A percentile compares a stretch with the other conserved stretches of the same genome.
Evolutionary conservation across 2,797 vertebrate genomes (phyloP).

Genomic region (Myotis vivesi): DNA sequence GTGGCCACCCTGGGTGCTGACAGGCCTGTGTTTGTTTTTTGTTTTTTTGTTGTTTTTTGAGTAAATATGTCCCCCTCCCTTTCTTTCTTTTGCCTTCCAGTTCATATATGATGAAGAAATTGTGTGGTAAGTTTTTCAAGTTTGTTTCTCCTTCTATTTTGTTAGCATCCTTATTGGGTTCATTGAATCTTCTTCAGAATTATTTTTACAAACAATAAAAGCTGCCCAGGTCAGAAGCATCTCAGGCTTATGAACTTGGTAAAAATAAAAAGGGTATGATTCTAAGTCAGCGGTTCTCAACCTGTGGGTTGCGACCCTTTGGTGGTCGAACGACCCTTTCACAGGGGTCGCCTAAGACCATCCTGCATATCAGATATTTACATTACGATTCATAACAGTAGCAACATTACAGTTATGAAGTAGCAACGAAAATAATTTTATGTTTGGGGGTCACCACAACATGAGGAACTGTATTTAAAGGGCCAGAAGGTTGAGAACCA

Average conservation of each 20-base stretch:
- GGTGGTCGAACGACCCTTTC: too few species aligned
- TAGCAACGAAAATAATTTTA: too few species aligned
- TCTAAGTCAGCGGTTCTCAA: background rate
- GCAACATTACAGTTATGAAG: too few species aligned
- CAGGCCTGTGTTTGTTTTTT: background rate
- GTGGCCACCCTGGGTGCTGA: background rate
- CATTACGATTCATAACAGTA: too few species aligned
- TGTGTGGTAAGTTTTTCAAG: constrained; percentile 86
- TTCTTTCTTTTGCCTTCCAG: constrained; percentile 80
- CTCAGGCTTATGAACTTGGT: background rate
- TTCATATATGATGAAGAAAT: constrained; percentile 90
- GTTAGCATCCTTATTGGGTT: background rate
- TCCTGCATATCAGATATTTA: too few species aligned
- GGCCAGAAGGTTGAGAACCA: too few species aligned
- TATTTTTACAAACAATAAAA: background rate
- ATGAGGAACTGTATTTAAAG: too few species aligned
- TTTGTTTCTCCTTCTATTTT: background rate
- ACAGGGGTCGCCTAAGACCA: too few species aligned
- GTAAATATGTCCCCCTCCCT: constrained; percentile 16
- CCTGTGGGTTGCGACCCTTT: too few species aligned
- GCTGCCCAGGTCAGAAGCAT: too few species aligned
- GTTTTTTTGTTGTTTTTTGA: background rate
- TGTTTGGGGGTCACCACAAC: too few species aligned
- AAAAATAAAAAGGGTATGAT: background rate
- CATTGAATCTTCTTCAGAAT: background rate